These are phyloP conservation scores for Heteromurus nitidus DNA, from an alignment of 2,888 invertebrate genomes.

Conservation along the genomic window DNA sequence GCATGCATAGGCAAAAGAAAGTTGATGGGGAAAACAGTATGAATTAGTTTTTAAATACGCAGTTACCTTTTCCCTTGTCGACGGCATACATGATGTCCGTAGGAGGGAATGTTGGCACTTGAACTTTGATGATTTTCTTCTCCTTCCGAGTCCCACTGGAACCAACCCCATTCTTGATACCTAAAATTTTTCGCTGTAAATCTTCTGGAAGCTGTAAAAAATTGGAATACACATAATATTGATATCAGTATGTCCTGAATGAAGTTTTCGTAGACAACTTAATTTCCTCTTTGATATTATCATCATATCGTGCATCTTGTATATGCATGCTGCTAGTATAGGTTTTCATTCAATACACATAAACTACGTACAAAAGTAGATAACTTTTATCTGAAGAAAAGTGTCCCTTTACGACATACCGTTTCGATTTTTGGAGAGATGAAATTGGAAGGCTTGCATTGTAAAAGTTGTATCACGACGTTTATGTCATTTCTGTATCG, in stretches of 20 bases:
- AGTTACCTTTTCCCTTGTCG: conserved; percentile 70
- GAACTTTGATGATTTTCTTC: conserved; percentile 82
- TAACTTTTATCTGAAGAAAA: too few relatives aligned
- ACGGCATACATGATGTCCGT: conserved; percentile 85
- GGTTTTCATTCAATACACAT: too few relatives aligned
- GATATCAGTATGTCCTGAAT: too few relatives aligned
- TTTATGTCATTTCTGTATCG: conserved; percentile 95
- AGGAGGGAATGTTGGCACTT: conserved; percentile 87
- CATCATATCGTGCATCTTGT: not conserved
- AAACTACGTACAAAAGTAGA: too few relatives aligned
- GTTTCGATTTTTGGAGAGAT: conserved; percentile 92
- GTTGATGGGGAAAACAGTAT: not conserved
- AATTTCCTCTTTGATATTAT: conserved; percentile 34
- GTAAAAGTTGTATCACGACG: conserved; percentile 92
- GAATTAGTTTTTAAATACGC: not conserved
- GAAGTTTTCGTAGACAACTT: conserved; percentile 11
- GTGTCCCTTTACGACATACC: conserved; percentile 84
- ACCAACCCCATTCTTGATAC: conserved; percentile 74
- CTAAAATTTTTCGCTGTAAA: conserved; percentile 88
- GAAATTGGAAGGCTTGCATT: conserved; percentile 96
- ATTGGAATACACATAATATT: too few relatives aligned
- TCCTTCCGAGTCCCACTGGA: conserved; percentile 67
- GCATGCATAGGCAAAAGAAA: not conserved
- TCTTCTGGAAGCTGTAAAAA: conserved; percentile 88
- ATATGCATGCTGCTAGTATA: too few relatives aligned